These are phyloP conservation scores for Mythimna loreyi DNA, from an alignment of 2,888 invertebrate genomes.

Conservation along the genomic window DNA sequence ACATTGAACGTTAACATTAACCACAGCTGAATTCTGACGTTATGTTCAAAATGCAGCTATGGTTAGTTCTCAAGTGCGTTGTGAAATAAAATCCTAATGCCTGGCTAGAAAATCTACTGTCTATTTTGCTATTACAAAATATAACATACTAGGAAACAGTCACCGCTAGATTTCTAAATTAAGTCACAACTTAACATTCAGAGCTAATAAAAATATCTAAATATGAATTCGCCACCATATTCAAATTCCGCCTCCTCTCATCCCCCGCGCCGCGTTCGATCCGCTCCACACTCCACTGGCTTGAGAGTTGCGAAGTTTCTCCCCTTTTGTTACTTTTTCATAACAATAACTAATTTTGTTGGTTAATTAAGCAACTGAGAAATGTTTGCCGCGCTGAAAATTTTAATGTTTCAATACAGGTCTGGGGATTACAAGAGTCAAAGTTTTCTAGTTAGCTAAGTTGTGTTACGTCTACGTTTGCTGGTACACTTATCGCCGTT, in stretches of 20 bases:
- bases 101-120: too few relatives aligned
- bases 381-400: constrained; percentile 72
- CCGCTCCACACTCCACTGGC: constrained; percentile 67
- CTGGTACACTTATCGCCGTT: constrained; percentile 51
- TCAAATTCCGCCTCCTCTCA: constrained; percentile 33
- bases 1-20: too few relatives aligned
- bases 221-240: neutral
- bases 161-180: too few relatives aligned
- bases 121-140: too few relatives aligned
- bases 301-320: constrained; percentile 73
- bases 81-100: too few relatives aligned
- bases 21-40: too few relatives aligned
- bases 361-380: constrained; percentile 81
- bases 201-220: neutral
- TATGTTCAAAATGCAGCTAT: too few relatives aligned
- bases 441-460: constrained; percentile 61
- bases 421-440: constrained; percentile 67
- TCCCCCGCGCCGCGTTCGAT: constrained; percentile 40
- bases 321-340: constrained; percentile 79
- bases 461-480: constrained; percentile 53
- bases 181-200: neutral
- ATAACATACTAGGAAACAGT: too few relatives aligned
- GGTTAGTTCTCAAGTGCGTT: too few relatives aligned
- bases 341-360: constrained; percentile 84
- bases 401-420: constrained; percentile 73